phyloP scores from a whole-genome alignment of 2,888 invertebrate genomes.

The Sepioteuthis lessoniana region DNA sequence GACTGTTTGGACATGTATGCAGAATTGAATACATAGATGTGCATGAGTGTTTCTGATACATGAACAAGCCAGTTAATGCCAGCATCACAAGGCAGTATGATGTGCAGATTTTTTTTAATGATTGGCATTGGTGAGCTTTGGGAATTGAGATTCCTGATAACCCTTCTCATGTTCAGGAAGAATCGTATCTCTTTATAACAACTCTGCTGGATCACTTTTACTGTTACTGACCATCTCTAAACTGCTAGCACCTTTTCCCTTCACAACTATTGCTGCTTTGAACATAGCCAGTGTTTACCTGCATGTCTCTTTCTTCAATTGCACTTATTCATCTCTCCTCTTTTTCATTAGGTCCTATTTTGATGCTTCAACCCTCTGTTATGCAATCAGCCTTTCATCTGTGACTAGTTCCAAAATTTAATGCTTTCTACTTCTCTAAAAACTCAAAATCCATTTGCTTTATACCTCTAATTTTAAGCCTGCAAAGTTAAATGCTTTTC shows the following conservation, averaged over 20 bases:
- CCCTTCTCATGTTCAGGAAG: neutral
- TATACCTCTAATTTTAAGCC: neutral
- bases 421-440: neutral
- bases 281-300: neutral
- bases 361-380: too few relatives aligned
- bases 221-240: neutral
- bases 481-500: neutral
- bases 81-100: neutral
- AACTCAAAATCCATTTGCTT: neutral
- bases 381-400: neutral
- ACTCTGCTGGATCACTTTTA: neutral
- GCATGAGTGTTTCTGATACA: neutral
- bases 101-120: neutral
- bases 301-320: neutral
- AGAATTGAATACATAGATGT: neutral
- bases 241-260: neutral
- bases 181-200: neutral
- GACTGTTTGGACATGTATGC: neutral
- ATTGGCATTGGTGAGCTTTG: neutral
- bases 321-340: neutral
- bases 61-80: neutral
- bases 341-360: too few relatives aligned
- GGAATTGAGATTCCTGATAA: neutral
- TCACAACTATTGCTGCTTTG: neutral
- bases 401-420: neutral